Conservation (phyloP, 2,797 vertebrate genomes). For the Tadarida brasiliensis region DNA sequence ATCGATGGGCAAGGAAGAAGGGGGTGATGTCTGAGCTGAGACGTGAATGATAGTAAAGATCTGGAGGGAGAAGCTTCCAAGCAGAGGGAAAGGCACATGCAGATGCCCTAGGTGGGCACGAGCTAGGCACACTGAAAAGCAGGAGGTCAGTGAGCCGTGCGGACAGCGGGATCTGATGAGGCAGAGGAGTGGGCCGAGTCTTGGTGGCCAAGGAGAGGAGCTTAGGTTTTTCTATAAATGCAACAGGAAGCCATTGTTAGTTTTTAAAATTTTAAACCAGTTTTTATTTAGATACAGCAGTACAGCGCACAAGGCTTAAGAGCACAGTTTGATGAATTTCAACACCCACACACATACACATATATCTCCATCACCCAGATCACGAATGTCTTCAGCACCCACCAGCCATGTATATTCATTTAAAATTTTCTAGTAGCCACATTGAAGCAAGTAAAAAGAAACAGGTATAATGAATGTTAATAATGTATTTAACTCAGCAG, state of each 20-base stretch:
- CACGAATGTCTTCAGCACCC: neutral
- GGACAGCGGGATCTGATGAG: neutral
- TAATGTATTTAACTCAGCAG: neutral
- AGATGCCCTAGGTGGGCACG: neutral
- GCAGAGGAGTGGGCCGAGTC: neutral
- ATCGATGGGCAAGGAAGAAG: neutral
- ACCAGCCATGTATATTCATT: neutral
- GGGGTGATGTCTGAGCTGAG: neutral
- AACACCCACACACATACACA: neutral
- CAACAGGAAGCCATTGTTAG: neutral
- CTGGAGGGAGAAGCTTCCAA: neutral
- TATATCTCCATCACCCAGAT: neutral
- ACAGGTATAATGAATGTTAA: neutral
- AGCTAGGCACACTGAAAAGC: neutral
- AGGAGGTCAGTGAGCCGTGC: neutral
- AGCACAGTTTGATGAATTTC: neutral
- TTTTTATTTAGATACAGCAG: conserved; percentile 14
- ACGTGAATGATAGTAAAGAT: neutral
- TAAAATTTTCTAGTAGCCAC: neutral
- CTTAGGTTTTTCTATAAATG: neutral
- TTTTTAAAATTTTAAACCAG: neutral
- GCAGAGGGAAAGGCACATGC: neutral
- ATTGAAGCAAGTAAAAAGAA: neutral
- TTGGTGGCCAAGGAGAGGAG: neutral
- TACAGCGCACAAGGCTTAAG: neutral